Evolutionary conservation across 2,113 vertebrate genomes (phyloP).

Genomic region (Erythrocebus patas): DNA sequence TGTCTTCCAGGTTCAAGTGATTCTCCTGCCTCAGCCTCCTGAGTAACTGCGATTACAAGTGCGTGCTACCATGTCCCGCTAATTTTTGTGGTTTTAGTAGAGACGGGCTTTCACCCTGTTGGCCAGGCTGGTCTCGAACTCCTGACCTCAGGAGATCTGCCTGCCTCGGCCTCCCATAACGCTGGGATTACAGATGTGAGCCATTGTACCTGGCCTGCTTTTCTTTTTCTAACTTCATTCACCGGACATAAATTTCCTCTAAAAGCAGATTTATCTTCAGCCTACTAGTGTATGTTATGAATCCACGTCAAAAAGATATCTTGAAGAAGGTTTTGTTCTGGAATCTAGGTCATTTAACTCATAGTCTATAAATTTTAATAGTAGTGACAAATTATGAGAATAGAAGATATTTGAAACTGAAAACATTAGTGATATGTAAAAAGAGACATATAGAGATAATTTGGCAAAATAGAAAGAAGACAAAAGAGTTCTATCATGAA

Average conservation of each 20-base stretch:
- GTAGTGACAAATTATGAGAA: background rate
- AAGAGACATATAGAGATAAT: background rate
- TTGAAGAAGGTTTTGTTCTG: background rate
- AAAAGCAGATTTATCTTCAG: background rate
- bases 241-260: background rate
- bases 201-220: background rate
- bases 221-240: background rate
- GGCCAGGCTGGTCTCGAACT: too few species aligned
- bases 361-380: background rate
- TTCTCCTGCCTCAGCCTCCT: too few species aligned
- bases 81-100: too few species aligned
- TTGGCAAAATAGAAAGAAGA: background rate
- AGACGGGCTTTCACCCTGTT: too few species aligned
- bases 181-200: too few species aligned
- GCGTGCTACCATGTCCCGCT: too few species aligned
- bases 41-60: too few species aligned
- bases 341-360: background rate
- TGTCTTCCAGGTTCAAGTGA: too few species aligned
- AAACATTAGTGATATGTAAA: background rate
- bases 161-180: too few species aligned
- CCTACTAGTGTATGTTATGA: background rate
- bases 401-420: background rate
- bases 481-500: background rate
- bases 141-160: too few species aligned
- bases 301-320: background rate